A percentile compares a stretch with the other conserved stretches of the same genome.
phyloP scores from a whole-genome alignment of 2,113 vertebrate species.

The Tragelaphus imberbis region DNA sequence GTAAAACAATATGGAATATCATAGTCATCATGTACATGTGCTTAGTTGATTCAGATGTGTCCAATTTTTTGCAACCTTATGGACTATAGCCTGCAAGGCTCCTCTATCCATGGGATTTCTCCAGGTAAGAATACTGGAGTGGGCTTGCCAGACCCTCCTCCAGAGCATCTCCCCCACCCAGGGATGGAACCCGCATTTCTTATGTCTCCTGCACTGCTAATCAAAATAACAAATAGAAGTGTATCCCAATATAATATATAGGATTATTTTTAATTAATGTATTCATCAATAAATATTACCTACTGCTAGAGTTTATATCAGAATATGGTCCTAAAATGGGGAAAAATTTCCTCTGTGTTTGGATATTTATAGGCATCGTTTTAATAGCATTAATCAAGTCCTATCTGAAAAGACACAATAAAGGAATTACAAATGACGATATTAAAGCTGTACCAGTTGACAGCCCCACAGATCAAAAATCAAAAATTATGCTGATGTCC shows the following conservation, averaged over 20 bases:
- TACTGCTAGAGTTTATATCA: slow-evolving; percentile 77
- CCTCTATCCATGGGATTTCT: background rate
- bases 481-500: slow-evolving; percentile 41
- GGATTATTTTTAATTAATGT: background rate
- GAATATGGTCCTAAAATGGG: slow-evolving; percentile 78
- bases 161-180: background rate
- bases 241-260: background rate
- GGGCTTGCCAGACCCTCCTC: background rate
- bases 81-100: background rate
- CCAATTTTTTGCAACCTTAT: background rate
- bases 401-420: slow-evolving; percentile 92
- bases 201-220: background rate
- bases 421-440: slow-evolving; percentile 70
- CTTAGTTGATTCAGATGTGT: background rate
- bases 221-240: background rate
- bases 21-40: background rate
- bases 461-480: slow-evolving; percentile 75
- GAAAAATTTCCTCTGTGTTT: slow-evolving; percentile 92
- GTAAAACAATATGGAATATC: background rate
- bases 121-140: background rate
- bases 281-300: background rate
- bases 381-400: slow-evolving; percentile 97
- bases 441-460: slow-evolving; percentile 78
- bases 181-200: background rate
- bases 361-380: slow-evolving; percentile 88